A percentile compares a stretch with the other conserved stretches of the same genome.
phyloP scores from a whole-genome alignment of 1,140 invertebrate species.

The Drosophila parvula region DNA sequence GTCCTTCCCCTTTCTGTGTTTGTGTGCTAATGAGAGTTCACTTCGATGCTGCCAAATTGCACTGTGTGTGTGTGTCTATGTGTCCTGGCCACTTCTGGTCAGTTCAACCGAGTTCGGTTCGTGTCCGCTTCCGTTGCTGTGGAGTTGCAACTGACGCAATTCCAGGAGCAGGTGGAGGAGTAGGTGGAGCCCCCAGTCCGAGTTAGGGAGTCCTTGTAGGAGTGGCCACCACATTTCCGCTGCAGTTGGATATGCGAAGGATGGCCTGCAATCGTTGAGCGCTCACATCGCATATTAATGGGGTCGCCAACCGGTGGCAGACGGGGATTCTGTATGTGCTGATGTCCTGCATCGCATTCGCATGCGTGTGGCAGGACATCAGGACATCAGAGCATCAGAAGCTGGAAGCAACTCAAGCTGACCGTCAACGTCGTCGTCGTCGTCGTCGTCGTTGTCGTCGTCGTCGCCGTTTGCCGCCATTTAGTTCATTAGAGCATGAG shows the following conservation, averaged over 20 bases:
- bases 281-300: slow-evolving; percentile 76
- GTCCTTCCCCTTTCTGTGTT: neutral
- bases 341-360: slow-evolving; percentile 38
- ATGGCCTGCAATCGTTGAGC: slow-evolving; percentile 78
- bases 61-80: too few species aligned
- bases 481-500: slow-evolving; percentile 80
- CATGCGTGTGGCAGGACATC: slow-evolving; percentile 60
- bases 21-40: slow-evolving; percentile 72
- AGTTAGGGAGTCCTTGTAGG: slow-evolving; percentile 26
- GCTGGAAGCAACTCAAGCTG: slow-evolving; percentile 36
- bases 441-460: slow-evolving; percentile 40
- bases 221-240: slow-evolving; percentile 67
- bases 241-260: slow-evolving; percentile 65
- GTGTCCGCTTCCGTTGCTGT: slow-evolving; percentile 13
- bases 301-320: slow-evolving; percentile 29
- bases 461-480: slow-evolving; percentile 62
- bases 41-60: slow-evolving; percentile 66
- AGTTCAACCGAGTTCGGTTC: slow-evolving; percentile 25
- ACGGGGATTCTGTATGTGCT: neutral
- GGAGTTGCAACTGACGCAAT: slow-evolving; percentile 34
- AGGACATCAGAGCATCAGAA: slow-evolving; percentile 25
- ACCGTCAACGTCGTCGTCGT: slow-evolving; percentile 26
- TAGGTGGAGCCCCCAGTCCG: neutral
- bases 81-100: slow-evolving; percentile 43
- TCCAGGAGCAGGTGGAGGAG: slow-evolving; percentile 14